Evolutionary conservation across 2,113 vertebrate genomes (phyloP).

Genomic region (Tretioscincus oriximinensis): DNA sequence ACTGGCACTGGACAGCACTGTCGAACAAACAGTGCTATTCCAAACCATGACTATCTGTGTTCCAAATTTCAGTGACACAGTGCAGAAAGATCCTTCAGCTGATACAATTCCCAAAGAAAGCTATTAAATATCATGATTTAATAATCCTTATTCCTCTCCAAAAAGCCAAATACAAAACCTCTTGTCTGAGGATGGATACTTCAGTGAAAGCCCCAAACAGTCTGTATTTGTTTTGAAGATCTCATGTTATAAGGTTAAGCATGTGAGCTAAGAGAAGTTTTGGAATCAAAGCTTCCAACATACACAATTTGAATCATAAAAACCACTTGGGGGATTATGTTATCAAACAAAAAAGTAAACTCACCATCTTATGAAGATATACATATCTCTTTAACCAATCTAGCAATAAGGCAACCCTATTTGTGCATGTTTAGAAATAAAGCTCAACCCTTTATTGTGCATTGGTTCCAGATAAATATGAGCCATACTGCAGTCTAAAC

Average conservation of each 20-base stretch:
- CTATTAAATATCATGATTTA: not conserved
- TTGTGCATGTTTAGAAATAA: not conserved
- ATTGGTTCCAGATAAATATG: not conserved
- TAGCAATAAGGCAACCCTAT: not conserved
- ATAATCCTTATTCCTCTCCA: conserved; percentile 13
- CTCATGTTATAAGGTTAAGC: conserved; percentile 42
- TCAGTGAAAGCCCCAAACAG: conserved; percentile 16
- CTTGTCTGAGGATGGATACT: conserved; percentile 33
- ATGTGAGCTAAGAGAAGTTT: not conserved
- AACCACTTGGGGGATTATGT: conserved; percentile 29
- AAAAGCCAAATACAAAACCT: conserved; percentile 14
- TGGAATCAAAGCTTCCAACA: conserved; percentile 31
- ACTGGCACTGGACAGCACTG: too few species aligned
- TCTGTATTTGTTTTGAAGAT: conserved; percentile 28
- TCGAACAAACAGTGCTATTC: too few species aligned
- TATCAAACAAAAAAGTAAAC: conserved; percentile 11
- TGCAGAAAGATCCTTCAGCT: too few species aligned
- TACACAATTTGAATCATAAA: not conserved
- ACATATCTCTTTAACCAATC: conserved; percentile 7
- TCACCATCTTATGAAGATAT: not conserved
- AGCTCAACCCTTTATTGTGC: not conserved
- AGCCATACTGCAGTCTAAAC: not conserved
- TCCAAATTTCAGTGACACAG: too few species aligned
- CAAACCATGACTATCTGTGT: too few species aligned
- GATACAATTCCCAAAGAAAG: rapidly evolving